Base-by-base conservation (phyloP, 2,888 invertebrate species). In the Chymomyza caudatula region DNA sequence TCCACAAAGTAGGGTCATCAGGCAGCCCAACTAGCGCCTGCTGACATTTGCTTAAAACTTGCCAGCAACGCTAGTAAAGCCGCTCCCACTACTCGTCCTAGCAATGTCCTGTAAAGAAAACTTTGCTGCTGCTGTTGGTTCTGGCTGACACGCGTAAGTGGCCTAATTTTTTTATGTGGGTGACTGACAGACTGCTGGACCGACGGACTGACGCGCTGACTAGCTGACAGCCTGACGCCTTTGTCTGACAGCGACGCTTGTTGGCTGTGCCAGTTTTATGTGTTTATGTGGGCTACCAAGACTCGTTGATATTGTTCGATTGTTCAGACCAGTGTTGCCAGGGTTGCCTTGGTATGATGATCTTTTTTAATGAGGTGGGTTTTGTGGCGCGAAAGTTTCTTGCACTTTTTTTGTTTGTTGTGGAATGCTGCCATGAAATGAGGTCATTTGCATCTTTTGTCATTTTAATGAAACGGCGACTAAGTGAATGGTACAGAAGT, bases 41-140 rank as follows among this genome's bases (percentile, higher is more conserved):
- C 85, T 79, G 83, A 79, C 85, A 79, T 85, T 80, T 80, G 79
- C 85, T 80, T 80, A 83, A 80, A 76, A 78, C 78, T 78, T 76
- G 75, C 65, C 68, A 55, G 8, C 29, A 4, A 11, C 11, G 8
- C 29, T 11, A 2, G n/a, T n/a, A n/a, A n/a, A n/a, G n/a, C n/a
- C n/a, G n/a, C n/a, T n/a, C 11, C 11, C 3, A 29, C 2, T n/a
- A n/a, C n/a, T n/a, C n/a, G n/a, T n/a, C n/a, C 29, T 2, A 37
- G 29, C 29, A 37, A 37, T 37, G 29, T 37, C 29, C 29, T 37
- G 8, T 37, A 37, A 37, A 19, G 73, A 73, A 85, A 80, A 80
- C 76, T 85, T 85, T 85, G 64, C 68, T 62, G 65, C 60, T 79
- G 62, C 53, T 20, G 62, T 52, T 20, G 52, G 17, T 20, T 42